phyloP scores from a whole-genome alignment of 2,888 invertebrate genomes.

The Rhamphomyia laevipes region DNA sequence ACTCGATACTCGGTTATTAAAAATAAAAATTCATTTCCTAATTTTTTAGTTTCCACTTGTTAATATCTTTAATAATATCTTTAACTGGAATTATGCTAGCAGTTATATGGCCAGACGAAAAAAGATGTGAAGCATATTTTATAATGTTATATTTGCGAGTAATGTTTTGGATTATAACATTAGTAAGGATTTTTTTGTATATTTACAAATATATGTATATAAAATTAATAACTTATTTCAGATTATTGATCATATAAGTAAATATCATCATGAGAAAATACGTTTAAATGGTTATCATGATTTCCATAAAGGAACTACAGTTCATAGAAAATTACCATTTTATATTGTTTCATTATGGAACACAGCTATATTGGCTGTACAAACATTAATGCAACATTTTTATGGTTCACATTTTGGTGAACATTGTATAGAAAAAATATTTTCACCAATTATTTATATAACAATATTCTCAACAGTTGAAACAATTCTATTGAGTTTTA shows the following conservation, averaged over 20 bases:
- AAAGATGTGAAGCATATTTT: constrained; percentile 45
- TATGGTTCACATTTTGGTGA: constrained; percentile 42
- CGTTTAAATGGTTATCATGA: constrained; percentile 55
- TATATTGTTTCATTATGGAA: constrained; percentile 53
- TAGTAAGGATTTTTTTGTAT: constrained; percentile 33
- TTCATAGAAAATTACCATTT: constrained; percentile 47
- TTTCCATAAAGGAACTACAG: constrained; percentile 50
- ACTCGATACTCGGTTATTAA: too few relatives aligned
- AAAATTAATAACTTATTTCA: too few relatives aligned
- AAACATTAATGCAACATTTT: constrained; percentile 45
- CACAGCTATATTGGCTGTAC: constrained; percentile 42
- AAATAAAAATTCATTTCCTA: background rate
- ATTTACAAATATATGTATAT: too few relatives aligned
- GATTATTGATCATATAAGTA: constrained; percentile 47
- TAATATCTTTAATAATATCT: constrained; percentile 32
- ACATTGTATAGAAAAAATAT: constrained; percentile 39
- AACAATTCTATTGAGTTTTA: constrained; percentile 38
- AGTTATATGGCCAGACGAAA: constrained; percentile 25
- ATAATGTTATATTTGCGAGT: constrained; percentile 46
- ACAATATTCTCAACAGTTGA: constrained; percentile 43
- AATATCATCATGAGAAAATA: constrained; percentile 46
- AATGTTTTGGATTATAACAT: constrained; percentile 45
- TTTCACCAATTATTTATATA: constrained; percentile 48
- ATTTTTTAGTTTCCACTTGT: constrained; percentile 27
- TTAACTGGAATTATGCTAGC: constrained; percentile 29